Base-by-base conservation (phyloP, 2,797 vertebrate species). In the Thunnus albacares region DNA sequence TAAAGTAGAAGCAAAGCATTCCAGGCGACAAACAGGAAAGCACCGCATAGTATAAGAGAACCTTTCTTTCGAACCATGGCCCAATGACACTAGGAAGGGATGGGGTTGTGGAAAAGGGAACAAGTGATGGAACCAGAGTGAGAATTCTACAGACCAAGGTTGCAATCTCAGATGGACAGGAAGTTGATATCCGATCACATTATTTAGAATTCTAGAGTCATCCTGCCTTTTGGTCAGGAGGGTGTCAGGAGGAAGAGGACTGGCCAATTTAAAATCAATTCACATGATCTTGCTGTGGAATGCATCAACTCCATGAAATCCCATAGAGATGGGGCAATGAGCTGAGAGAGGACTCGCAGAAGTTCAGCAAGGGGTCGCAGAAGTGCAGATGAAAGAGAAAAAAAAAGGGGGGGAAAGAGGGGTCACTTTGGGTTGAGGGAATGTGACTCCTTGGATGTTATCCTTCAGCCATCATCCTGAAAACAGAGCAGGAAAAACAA, bases 1-100 rank as follows among this genome's bases (percentile, higher is more conserved):
- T 98, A 99, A 63, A 99, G 96, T n/a, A 99, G 95, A 71, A 99
- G 95, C 85, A 99, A 92, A 75, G 96, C 96, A 51, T 98, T 98
- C 98, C 98, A 98, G 74, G 96, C 96, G 9, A 98, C 93, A 61
- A 99, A 98, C 71, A 99, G 95, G 91, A 97, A 94, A 79, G 96
- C 97, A 87, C 97, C 96, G 85, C 97, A 98, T 82, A 97, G 85
- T 92, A 96, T 97, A 77, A 97, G 92, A 83, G 95, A 96, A 89
- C 95, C 95, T 96, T 97, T 98, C 93, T 97, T 98, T 80, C 95
- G 96, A 92, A 96, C 95, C 96, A 96, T 96, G 95, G 95, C 94
- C 95, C 90, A 94, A 88, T 75, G 86, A 93, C 89, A 89, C 86
- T 77, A 71, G 69, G 84, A 58, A 91, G 61, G 85, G 88, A 89